Evolutionary conservation across 2,113 vertebrate species (phyloP), one percentile per base, ranked within the genome.

Genomic region (Fulica atra): DNA sequence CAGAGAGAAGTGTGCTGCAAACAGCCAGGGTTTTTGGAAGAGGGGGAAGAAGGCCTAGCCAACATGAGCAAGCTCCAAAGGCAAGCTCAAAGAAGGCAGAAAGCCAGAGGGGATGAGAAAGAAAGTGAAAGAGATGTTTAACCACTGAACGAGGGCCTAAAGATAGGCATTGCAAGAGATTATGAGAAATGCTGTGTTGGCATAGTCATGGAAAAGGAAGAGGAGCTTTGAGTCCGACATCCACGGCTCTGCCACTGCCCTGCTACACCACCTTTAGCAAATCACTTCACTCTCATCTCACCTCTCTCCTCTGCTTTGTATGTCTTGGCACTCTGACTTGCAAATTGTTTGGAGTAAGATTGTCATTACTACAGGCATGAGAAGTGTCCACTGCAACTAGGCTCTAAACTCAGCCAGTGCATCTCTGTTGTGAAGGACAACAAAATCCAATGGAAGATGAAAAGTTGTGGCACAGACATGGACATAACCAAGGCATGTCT

Each of bases 401-500:
- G 25, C 74, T 78, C 60, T 84, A 65, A 92, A 73, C 33, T 74
- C 51, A 59, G 64, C 11, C 2, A 0, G 51, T 78, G 42, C 72
- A 69, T 42, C 50, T 85, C 48, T 56, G 4, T 80, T 28, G 40
- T 15, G 36, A 89, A 63, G 38, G 38, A 68, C n/a, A 82, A n/a
- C 28, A 93, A 93, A 80, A 68, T 70, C 40, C 2, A 3, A 44
- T 4, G 19, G 70, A 48, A 72, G 53, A 56, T 40, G 44, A 59
- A 87, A 87, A 87, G 50, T 31, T 85, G 29, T 65, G 85, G 63
- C 19, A 19, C 11, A 63, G 79, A 21, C 23, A 74, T 46, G 50
- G n/a, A 61, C 16, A 9, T 26, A 51, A 50, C n/a, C 28, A 54
- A 4, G 1, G 36, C 29, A 56, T 0, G 0, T 29, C 61, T 66